Evolutionary conservation across 2,797 vertebrate species (phyloP).

Genomic region (Pipistrellus nathusii): DNA sequence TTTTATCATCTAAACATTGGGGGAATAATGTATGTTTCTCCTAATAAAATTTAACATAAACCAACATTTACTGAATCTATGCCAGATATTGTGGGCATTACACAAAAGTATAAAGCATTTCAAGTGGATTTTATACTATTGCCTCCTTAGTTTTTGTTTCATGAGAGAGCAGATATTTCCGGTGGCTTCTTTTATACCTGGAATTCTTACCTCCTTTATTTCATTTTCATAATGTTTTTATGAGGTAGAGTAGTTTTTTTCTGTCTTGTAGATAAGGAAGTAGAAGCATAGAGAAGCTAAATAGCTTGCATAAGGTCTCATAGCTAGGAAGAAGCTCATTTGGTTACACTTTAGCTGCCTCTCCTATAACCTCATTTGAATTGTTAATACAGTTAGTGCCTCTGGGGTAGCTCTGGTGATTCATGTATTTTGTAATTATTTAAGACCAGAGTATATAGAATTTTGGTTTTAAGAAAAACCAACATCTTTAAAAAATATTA

Average conservation of each 20-base stretch:
- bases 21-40: background rate
- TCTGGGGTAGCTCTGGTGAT: constrained; percentile 15
- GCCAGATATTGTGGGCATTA: background rate
- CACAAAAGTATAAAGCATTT: background rate
- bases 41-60: background rate
- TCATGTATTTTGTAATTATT: constrained; percentile 27
- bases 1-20: background rate
- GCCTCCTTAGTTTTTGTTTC: constrained; percentile 6
- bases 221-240: constrained; percentile 48
- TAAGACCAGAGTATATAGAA: background rate
- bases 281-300: background rate
- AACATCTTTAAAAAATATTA: constrained; percentile 15
- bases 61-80: constrained; percentile 21
- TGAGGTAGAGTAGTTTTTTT: background rate
- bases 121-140: background rate
- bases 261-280: constrained; percentile 13
- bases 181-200: background rate
- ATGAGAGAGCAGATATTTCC: background rate
- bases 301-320: background rate
- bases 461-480: constrained; percentile 55
- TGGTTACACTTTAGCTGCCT: background rate
- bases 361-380: background rate
- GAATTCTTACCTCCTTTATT: constrained; percentile 32
- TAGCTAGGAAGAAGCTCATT: background rate
- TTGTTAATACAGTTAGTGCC: background rate